Conservation (phyloP, 2,797 vertebrate species). For the Thaleichthys pacificus region DNA sequence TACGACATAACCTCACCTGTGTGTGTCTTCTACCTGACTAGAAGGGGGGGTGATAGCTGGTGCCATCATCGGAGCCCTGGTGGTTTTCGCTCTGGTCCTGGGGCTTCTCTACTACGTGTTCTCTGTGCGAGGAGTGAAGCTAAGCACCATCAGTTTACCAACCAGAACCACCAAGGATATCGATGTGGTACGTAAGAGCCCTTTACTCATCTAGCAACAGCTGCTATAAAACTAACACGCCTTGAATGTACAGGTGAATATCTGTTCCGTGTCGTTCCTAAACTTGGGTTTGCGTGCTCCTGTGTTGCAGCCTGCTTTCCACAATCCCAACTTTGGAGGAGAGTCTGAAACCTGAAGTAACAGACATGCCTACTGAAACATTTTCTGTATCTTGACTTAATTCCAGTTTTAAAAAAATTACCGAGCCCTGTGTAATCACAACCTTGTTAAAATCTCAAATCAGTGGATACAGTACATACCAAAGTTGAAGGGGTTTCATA, state of each 20-base stretch:
- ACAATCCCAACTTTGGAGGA: constrained; percentile 73
- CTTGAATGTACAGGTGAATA: neutral
- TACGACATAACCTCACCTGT: neutral
- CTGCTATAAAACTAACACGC: neutral
- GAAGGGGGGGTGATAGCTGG: constrained; percentile 55
- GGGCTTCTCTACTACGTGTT: constrained; percentile 67
- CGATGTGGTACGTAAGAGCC: constrained; percentile 62
- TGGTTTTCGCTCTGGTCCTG: constrained; percentile 42
- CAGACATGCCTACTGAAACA: neutral
- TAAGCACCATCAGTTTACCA: constrained; percentile 52
- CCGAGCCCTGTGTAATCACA: neutral
- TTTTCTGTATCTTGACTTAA: neutral
- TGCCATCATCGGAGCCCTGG: constrained; percentile 51
- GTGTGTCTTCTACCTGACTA: constrained; percentile 9
- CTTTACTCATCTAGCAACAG: too few species aligned
- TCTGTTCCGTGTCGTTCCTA: neutral
- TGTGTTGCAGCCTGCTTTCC: constrained; percentile 71
- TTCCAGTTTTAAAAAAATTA: neutral
- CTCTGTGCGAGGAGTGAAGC: constrained; percentile 61
- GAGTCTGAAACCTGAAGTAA: constrained; percentile 62
- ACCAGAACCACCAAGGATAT: constrained; percentile 14
- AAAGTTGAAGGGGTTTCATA: neutral
- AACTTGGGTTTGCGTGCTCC: constrained; percentile 8
- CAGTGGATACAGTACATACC: neutral
- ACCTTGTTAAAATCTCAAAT: constrained; percentile 22